Percentiles rank a stretch among this genome's conserved stretches.
Evolutionary conservation across 2,797 vertebrate genomes (phyloP).

Genomic region (Psittacula derbiana): DNA sequence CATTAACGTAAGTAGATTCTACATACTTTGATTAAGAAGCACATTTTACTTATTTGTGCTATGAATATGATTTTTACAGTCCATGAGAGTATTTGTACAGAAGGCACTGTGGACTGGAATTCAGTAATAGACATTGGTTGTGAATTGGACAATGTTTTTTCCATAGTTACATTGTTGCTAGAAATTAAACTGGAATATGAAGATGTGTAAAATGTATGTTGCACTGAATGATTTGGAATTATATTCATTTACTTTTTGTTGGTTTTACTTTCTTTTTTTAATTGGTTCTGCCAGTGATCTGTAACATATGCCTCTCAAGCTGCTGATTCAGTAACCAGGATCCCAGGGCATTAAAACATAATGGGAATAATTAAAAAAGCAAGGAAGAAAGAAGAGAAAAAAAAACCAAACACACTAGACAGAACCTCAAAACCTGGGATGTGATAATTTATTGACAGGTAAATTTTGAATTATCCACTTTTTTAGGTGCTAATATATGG

Average conservation of each 20-base stretch:
- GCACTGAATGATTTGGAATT: conserved; percentile 33
- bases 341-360: conserved; percentile 38
- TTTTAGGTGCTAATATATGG: background rate
- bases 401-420: background rate
- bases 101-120: background rate
- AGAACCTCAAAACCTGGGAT: background rate
- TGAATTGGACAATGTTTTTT: background rate
- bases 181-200: conserved; percentile 51
- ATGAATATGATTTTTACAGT: background rate
- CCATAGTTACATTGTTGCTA: background rate
- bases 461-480: background rate
- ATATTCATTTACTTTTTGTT: conserved; percentile 2
- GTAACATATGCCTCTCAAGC: conserved; percentile 43
- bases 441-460: background rate
- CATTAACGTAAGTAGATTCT: conserved; percentile 9
- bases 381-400: background rate
- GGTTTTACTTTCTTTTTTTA: conserved; percentile 16
- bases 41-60: conserved; percentile 23
- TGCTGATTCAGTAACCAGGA: conserved; percentile 19
- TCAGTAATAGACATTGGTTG: background rate
- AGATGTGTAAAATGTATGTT: conserved; percentile 18
- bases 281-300: conserved; percentile 36
- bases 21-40: conserved; percentile 27
- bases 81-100: background rate
- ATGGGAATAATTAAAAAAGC: background rate